phyloP scores from a whole-genome alignment of 2,888 invertebrate species.

The Troides aeacus region DNA sequence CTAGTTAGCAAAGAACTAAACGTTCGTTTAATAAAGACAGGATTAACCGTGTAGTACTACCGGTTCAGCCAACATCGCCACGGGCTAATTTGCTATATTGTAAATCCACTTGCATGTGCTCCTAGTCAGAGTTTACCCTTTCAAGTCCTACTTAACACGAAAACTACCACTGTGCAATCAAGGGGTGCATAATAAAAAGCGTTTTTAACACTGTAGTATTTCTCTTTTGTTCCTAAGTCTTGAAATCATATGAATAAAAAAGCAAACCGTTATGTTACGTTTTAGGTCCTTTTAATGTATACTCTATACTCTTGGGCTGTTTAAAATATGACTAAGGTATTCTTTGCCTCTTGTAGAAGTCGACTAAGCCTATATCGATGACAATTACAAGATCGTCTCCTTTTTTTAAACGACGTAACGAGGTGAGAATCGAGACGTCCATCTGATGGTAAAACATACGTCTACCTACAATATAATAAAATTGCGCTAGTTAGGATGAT shows the following conservation, averaged over 20 bases:
- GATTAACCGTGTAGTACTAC: constrained; percentile 7
- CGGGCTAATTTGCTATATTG: constrained; percentile 26
- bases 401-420: too few species aligned
- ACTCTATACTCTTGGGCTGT: too few species aligned
- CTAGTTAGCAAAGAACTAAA: constrained; percentile 7
- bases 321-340: too few species aligned
- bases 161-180: constrained; percentile 19
- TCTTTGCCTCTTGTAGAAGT: too few species aligned
- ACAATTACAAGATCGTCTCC: too few species aligned
- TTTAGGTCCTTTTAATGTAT: too few species aligned
- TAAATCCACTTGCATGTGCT: constrained; percentile 26
- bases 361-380: too few species aligned
- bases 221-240: not conserved
- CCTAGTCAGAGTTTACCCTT: constrained; percentile 23
- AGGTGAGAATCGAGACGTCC: too few species aligned
- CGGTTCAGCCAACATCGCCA: constrained; percentile 20
- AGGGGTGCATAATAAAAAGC: constrained; percentile 10
- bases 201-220: not conserved
- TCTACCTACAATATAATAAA: too few species aligned
- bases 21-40: constrained; percentile 19
- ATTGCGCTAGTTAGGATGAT: too few species aligned
- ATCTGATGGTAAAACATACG: too few species aligned
- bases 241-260: not conserved
- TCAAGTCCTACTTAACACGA: constrained; percentile 28
- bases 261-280: not conserved